Evolutionary conservation across 2,797 vertebrate species (phyloP), one percentile per base, ranked within the genome.

Genomic region (Poeciliopsis turneri): DNA sequence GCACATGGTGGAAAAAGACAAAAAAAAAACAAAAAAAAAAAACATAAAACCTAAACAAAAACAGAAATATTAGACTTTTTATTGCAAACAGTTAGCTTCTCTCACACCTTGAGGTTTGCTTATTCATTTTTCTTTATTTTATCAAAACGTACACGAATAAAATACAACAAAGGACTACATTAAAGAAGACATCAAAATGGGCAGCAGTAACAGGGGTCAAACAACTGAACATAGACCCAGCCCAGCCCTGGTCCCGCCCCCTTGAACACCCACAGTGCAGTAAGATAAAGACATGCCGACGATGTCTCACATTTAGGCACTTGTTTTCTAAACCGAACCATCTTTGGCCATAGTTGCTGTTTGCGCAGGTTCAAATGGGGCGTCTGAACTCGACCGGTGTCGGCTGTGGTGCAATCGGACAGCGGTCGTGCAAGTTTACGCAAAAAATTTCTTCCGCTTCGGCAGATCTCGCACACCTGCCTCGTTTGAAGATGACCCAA

Each of bases 271-370:
- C 90, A 89, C 91, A 92, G 90, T 94, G 93, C 92, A 93, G 89
- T 89, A 87, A 93, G 91, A 92, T 93, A 91, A 93, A 94, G 92
- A 94, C 92, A 91, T 89, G 89, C 89, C 89, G 76, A 82, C 85
- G 77, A 95, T 93, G 92, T 95, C 94, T 92, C 90, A 94, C 92
- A 93, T 93, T 93, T 90, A 96, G 95, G 95, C 95, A 96, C 95
- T 96, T 95, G 91, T 92, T 90, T 92, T 95, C 93, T 92, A 92
- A 93, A 93, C 92, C 81, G 66, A 93, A 93, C 94, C 93, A 92
- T 95, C 94, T 96, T 96, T 96, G 95, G 95, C 95, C 92, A 93
- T 82, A 91, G 91, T 92, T 90, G 90, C 90, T 85, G 89, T 92
- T 92, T 79, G 73, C 74, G 66, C 86, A 33, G 80, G 84, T 88